Evolutionary conservation across 2,113 vertebrate species (phyloP).

Genomic region (Monarcha castaneiventris): DNA sequence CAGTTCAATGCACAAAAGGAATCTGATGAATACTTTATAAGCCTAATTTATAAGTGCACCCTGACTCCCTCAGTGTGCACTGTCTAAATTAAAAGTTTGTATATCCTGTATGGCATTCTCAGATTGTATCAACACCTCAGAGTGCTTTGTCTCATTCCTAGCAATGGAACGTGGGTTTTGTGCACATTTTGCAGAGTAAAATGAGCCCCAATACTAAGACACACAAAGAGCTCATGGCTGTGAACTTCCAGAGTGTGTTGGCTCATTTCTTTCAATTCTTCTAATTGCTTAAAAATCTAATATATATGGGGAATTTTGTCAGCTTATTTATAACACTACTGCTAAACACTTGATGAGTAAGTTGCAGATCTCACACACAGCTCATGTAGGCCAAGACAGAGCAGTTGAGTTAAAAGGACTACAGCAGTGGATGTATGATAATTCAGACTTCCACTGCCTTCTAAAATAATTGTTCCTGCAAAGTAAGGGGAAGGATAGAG

Average conservation of each 20-base stretch:
- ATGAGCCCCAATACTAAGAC: fast-evolving
- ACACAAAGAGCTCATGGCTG: not conserved
- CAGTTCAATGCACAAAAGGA: not conserved
- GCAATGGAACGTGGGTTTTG: not conserved
- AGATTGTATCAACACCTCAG: not conserved
- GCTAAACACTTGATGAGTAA: not conserved
- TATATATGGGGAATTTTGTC: not conserved
- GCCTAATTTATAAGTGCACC: not conserved
- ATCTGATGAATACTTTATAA: conserved; percentile 40
- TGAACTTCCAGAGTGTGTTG: not conserved
- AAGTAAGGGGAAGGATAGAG: not conserved
- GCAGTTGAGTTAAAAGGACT: not conserved
- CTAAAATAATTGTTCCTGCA: not conserved
- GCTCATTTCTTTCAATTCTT: not conserved
- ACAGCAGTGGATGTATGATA: not conserved
- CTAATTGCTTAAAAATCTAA: not conserved
- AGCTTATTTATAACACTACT: not conserved
- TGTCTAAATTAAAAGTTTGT: not conserved
- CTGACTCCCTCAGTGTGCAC: not conserved
- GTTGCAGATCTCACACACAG: not conserved
- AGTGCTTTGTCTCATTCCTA: not conserved
- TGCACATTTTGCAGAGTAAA: not conserved
- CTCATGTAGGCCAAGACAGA: not conserved
- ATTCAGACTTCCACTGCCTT: not conserved
- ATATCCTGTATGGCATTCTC: not conserved